phyloP scores from a whole-genome alignment of 53 echinoderm and acorn worm species.

The Zoroaster sp. region DNA sequence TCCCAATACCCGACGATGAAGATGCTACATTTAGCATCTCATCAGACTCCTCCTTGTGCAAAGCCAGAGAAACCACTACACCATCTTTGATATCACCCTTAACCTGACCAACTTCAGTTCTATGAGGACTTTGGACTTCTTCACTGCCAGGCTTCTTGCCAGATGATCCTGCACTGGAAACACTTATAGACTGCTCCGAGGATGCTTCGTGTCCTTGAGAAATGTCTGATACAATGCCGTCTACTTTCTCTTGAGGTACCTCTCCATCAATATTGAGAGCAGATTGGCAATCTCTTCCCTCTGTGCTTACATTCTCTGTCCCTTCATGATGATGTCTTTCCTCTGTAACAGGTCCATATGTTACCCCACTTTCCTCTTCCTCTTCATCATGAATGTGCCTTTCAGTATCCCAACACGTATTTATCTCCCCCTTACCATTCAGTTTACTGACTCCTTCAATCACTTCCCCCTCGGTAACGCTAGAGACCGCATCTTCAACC shows the following conservation, averaged over 20 bases:
- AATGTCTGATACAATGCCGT: not conserved
- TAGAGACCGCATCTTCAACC: not conserved
- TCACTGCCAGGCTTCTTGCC: not conserved
- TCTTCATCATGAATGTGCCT: not conserved
- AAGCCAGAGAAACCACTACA: no score
- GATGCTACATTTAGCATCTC: not conserved
- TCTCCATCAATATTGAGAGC: not conserved
- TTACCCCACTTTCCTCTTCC: not conserved
- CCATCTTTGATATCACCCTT: not conserved
- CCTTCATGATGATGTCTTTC: not conserved
- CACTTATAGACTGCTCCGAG: no score
- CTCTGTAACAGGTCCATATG: not conserved
- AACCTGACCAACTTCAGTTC: no score
- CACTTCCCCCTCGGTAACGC: not conserved
- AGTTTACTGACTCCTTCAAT: not conserved
- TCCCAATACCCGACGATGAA: not conserved
- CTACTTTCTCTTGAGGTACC: not conserved
- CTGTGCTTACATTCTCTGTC: not conserved
- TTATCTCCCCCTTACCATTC: not conserved
- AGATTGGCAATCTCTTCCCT: not conserved
- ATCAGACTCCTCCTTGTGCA: no score
- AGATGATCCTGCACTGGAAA: not conserved
- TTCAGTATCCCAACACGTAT: not conserved
- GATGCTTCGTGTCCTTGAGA: not conserved
- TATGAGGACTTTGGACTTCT: no score